These are phyloP conservation scores for Geopemphigus sp. DNA, from an alignment of 1,140 invertebrate species.

Conservation along the genomic window DNA sequence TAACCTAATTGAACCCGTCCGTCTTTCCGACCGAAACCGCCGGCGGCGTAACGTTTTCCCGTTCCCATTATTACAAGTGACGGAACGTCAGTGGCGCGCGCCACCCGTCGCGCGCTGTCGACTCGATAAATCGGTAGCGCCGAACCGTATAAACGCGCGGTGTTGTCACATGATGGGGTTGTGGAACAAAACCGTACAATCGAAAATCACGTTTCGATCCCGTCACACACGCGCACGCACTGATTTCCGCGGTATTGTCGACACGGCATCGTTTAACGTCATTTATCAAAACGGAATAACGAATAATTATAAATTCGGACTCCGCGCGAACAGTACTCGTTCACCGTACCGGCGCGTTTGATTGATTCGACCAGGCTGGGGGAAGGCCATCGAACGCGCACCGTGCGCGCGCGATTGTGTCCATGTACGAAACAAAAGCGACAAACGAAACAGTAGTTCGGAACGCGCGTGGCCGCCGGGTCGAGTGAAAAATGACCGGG, in stretches of 20 bases:
- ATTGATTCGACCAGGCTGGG: conserved; percentile 1
- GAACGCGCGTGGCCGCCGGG: too few species aligned
- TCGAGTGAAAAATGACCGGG: too few species aligned
- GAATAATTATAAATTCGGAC: too few species aligned
- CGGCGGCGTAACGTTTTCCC: not conserved
- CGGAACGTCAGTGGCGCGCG: not conserved
- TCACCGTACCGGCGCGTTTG: not conserved
- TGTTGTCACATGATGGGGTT: too few species aligned
- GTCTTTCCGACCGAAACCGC: conserved; percentile 21
- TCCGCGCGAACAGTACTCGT: not conserved
- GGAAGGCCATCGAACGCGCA: not conserved
- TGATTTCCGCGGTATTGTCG: not conserved
- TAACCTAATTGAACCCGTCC: conserved; percentile 31
- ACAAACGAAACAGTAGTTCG: not conserved
- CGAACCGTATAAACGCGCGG: not conserved
- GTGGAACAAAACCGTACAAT: conserved; percentile 9
- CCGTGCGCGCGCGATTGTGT: too few species aligned
- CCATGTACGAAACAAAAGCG: not conserved
- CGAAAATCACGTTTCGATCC: not conserved
- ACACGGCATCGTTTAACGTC: not conserved
- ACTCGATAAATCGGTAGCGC: conserved; percentile 36
- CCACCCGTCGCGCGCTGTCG: not conserved
- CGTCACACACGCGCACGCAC: too few species aligned
- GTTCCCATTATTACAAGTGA: not conserved
- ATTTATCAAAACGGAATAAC: conserved; percentile 13